Base-by-base conservation (phyloP, 2,797 vertebrate species). In the Rhinophrynus dorsalis region DNA sequence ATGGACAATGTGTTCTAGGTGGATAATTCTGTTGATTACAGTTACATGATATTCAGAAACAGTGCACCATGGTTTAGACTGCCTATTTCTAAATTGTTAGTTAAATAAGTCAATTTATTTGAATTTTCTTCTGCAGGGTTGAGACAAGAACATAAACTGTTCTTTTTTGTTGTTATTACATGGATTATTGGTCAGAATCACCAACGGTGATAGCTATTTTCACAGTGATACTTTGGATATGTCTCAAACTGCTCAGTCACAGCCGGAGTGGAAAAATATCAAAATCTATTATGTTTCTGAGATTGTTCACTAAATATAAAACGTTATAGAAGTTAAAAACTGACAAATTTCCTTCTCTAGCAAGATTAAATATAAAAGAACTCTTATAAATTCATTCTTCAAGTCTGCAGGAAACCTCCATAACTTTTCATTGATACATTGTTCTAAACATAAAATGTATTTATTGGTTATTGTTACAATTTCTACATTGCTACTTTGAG, bases 111-210 rank as follows among this genome's bases (percentile, higher is more conserved):
- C 20, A 20, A 2, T 20, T 26, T 24, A 5, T 15, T 51, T 57
- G 6, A 3, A 29, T 56, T 63, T 56, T 63, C 3, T 27, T 58
- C 51, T 30, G 12, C 17, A 6, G 12, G 18, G 33, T 20, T 32
- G 3, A 61, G 24, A 27, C n/a, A 11, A 52, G 20, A 44, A 68
- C 52, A 60, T n/a, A n/a, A 45, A 51, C 18, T 40, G 12, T 32
- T 68, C 21, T 60, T 38, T n/a, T 51, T 13, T 40, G 48, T 23
- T 44, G 17, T 20, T 44, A 44, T 44, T 32, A 42, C 20, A 21
- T 7, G 29, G 56, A 30, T 60, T 68, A 40, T 51, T 48, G 56
- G 40, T 52, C 8, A 60, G 18, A 18, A n/a, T 23, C 17, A 15
- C 32, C 35, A 15, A 40, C 26, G 38, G 24, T 18, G 12, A 10